A percentile compares a stretch with the other conserved stretches of the same genome.
Conservation (phyloP, 2,888 invertebrate genomes). For the Phasia obesa region DNA sequence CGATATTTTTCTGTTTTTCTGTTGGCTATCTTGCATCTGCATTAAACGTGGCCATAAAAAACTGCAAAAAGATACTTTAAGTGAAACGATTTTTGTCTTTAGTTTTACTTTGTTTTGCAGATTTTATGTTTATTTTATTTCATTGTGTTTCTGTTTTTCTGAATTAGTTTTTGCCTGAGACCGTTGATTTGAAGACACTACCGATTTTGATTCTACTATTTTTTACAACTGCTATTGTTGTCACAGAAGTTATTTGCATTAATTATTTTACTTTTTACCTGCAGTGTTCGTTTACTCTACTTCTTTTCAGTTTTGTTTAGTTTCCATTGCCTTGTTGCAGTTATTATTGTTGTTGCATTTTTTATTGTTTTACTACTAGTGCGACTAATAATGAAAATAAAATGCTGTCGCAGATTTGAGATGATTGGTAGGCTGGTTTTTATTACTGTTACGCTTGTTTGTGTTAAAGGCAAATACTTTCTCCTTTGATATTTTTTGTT, state of each 20-base stretch:
- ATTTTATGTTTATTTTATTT: constrained; percentile 47
- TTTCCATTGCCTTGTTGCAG: constrained; percentile 44
- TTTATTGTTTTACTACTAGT: constrained; percentile 29
- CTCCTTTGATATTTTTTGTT: constrained; percentile 49
- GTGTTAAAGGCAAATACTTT: constrained; percentile 52
- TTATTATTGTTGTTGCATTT: constrained; percentile 36
- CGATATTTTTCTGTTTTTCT: constrained; percentile 39
- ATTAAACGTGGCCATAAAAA: constrained; percentile 7
- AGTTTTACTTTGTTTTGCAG: constrained; percentile 39
- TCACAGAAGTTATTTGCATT: constrained; percentile 52
- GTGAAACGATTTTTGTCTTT: constrained; percentile 64
- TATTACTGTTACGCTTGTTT: not conserved
- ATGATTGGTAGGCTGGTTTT: constrained; percentile 61
- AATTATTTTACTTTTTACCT: constrained; percentile 65
- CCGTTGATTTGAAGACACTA: constrained; percentile 36
- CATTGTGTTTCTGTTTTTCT: not conserved
- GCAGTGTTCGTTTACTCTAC: constrained; percentile 61
- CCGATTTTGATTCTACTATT: constrained; percentile 37
- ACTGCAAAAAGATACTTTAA: constrained; percentile 26
- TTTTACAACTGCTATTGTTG: constrained; percentile 15
- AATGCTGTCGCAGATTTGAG: constrained; percentile 42
- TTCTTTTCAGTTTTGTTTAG: constrained; percentile 46
- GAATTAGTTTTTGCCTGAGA: constrained; percentile 1
- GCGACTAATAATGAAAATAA: constrained; percentile 40
- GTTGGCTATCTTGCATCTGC: constrained; percentile 11